Evolutionary conservation across 1,140 invertebrate species (phyloP), one percentile per base, ranked within the genome.

Genomic region (Psilanteris sp.): DNA sequence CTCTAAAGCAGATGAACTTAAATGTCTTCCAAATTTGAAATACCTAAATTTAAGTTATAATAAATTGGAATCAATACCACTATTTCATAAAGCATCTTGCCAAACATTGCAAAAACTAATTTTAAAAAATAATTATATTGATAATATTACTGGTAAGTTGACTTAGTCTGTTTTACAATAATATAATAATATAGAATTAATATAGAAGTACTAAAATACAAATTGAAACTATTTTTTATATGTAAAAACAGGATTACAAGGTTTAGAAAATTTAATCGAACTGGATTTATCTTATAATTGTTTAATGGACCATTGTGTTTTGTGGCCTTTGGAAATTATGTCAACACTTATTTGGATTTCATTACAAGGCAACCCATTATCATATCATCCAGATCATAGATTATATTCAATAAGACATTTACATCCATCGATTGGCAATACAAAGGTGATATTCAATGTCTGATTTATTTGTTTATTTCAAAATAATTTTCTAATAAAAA

Each of bases 251-350:
- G 88, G 83, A 22, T 79, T 91, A 5, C 81, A 89, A 22, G 85
- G 87, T 26, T 77, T 93, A 8, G 88, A 90, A 50, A 89, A 88
- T 70, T 54, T 93, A 2, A 85, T 78, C 1, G 89, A 91, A 79
- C 79, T 93, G 34, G 91, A 93, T 85, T 73, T 93, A 7, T 90
- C 91, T 0, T 89, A 90, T 20, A 93, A 93, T 77, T 92, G 91
- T 78, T 77, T 93, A 39, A 81, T 90, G n/a, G 89, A 92, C 34
- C 92, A 93, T 78, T 85, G 84, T 16, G 75, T 83, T 7, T 81
- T 93, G 0, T 84, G 89, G 71, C 89, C 91, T 1, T 67, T 93
- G 0, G 87, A 89, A 44, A 87, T 87, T 27, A 85, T 93, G 59
- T 81, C 89, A 4, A 84, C 88, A 1, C 81, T 93, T 1, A 83